Evolutionary conservation across 2,888 invertebrate genomes (phyloP).

Genomic region (Agonopterix heracliana): DNA sequence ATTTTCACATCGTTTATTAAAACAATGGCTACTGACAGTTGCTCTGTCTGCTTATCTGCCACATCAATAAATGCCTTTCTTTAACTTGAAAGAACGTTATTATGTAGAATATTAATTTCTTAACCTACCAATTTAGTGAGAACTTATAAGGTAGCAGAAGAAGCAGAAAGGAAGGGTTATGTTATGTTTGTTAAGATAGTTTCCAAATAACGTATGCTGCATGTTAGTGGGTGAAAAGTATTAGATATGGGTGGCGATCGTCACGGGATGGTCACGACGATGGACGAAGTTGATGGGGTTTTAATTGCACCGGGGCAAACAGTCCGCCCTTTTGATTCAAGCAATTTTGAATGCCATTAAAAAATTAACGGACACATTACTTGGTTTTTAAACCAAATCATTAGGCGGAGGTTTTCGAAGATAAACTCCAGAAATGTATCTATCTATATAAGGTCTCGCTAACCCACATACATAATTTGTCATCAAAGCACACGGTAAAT

Average conservation of each 20-base stretch:
- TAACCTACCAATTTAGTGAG: slow-evolving; percentile 32
- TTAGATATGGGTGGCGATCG: slow-evolving; percentile 62
- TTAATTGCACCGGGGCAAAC: slow-evolving; percentile 57
- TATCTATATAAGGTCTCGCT: too few relatives aligned
- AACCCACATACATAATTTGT: too few relatives aligned
- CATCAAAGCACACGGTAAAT: too few relatives aligned
- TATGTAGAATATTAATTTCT: slow-evolving; percentile 63
- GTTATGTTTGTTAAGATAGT: slow-evolving; percentile 15
- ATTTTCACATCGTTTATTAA: slow-evolving; percentile 62
- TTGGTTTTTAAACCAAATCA: too few relatives aligned
- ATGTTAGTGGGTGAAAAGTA: slow-evolving; percentile 32
- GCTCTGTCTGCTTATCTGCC: slow-evolving; percentile 53
- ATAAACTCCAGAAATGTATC: too few relatives aligned
- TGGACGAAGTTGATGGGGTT: slow-evolving; percentile 47
- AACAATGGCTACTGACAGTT: slow-evolving; percentile 70
- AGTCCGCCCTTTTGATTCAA: slow-evolving; percentile 37
- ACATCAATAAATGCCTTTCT: slow-evolving; percentile 67
- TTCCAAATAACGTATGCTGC: slow-evolving; percentile 37
- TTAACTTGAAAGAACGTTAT: slow-evolving; percentile 50
- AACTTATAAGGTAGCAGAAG: slow-evolving; percentile 9
- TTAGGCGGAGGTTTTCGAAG: too few relatives aligned
- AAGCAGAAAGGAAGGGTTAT: too few relatives aligned
- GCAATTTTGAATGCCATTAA: neutral
- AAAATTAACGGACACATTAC: neutral
- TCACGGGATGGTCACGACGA: slow-evolving; percentile 50